phyloP scores from a whole-genome alignment of 1,140 invertebrate species.

The Leptinotarsa lineolata region DNA sequence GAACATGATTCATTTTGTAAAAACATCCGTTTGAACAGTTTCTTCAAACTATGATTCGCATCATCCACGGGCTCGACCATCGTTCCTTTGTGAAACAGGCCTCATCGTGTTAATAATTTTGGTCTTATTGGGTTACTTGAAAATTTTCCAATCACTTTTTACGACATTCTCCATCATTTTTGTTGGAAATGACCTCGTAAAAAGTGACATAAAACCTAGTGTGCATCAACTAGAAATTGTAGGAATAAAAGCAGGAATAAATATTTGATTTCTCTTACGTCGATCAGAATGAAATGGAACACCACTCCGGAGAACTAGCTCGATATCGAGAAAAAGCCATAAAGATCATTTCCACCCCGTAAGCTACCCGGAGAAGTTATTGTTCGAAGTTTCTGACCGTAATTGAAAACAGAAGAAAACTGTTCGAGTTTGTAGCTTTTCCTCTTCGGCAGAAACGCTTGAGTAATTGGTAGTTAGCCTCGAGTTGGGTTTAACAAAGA shows the following conservation, averaged over 20 bases:
- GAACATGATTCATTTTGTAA: not conserved
- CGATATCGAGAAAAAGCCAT: not conserved
- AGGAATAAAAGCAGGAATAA: not conserved
- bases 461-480: no score
- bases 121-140: no score
- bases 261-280: not conserved
- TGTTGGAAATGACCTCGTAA: no score
- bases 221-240: not conserved
- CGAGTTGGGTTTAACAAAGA: no score
- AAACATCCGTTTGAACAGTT: not conserved
- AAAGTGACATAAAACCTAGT: not conserved
- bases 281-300: not conserved
- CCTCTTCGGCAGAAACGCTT: no score
- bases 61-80: no score
- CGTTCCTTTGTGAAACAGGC: no score
- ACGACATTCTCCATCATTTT: no score
- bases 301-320: not conserved
- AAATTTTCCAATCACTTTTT: no score
- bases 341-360: not conserved
- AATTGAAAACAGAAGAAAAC: slow-evolving; percentile 9
- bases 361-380: not conserved
- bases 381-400: not conserved
- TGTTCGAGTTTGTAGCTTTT: not conserved
- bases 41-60: no score
- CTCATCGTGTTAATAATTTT: no score